Percentiles rank a stretch among this genome's conserved stretches.
Evolutionary conservation across 1,140 invertebrate species (phyloP).

Genomic region (Caenorhabditis brenneri): DNA sequence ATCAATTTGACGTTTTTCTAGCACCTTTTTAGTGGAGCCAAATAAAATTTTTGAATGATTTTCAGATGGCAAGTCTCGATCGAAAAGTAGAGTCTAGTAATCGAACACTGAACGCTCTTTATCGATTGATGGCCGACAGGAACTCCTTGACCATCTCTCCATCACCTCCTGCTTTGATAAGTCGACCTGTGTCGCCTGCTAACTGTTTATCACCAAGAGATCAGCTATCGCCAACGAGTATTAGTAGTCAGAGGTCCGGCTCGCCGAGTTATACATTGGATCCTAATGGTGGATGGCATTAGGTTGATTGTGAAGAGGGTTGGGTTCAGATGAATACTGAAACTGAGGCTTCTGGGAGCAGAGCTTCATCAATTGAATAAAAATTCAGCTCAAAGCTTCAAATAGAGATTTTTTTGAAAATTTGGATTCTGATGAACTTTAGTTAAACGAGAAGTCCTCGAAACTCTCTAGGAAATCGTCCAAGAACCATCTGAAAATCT

Average conservation of each 20-base stretch:
- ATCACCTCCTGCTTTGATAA: constrained; percentile 7
- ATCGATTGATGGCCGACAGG: constrained; percentile 42
- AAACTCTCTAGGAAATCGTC: too few species aligned
- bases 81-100: constrained; percentile 42
- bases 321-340: too few species aligned
- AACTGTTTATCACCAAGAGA: constrained; percentile 24
- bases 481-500: too few species aligned
- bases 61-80: constrained; percentile 44
- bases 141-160: constrained; percentile 44
- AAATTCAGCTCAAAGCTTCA: too few species aligned
- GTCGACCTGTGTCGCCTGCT: constrained; percentile 16
- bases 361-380: too few species aligned
- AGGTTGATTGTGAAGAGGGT: too few species aligned
- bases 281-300: constrained; percentile 13
- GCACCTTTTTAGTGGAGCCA: too few species aligned
- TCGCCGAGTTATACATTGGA: constrained; percentile 4
- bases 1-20: background rate
- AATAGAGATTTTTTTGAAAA: too few species aligned
- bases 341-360: too few species aligned
- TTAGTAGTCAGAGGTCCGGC: constrained; percentile 8
- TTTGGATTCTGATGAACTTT: too few species aligned
- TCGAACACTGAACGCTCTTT: constrained; percentile 42
- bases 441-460: too few species aligned
- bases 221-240: constrained; percentile 16
- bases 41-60: too few species aligned